Base-by-base conservation (phyloP, 2,888 invertebrate genomes). In the Drosophila multiciliata region DNA sequence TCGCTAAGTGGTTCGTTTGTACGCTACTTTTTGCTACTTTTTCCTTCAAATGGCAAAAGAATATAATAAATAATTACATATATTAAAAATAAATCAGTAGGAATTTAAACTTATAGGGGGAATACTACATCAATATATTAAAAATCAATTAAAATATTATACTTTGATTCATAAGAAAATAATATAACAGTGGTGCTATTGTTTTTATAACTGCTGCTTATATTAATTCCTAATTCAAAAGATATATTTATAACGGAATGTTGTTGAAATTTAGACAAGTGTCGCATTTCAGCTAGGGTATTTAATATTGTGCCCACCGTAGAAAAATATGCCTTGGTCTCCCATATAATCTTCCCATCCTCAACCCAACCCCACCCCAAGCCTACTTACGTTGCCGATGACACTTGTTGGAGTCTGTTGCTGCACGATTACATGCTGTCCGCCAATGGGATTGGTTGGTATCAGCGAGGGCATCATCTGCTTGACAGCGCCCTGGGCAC, bases 401-500 rank as follows among this genome's bases (percentile, higher is more conserved):
- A 93, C 90, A 72, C 91, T 91, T 26, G 85, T 80, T 61, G 91
- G 91, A 36, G 89, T 90, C 68, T 91, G 92, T 49, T 91, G 92
- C 59, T 92, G 92, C 1, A 92, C 92, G 50, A 92, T 89, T 50
- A 92, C 90, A 62, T 92, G 92, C 71, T 92, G 92, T 17, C 91
- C 90, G n/a, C 91, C 86, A 36, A 91, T 66, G 70, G 84, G 80
- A 62, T 90, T 92, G 29, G 92, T 92, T 42, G 93, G 93, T 87
- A 93, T 93, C 57, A 93, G 82, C 55, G 93, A 92, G 59, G 93
- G 93, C 78, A 93, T 82, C 67, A 91, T 85, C 55, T 92, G 92
- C 50, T 92, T 91, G 60, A 83, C 89, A 8, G 74, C 23, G 8
- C 45, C 26, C 73, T 85, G 90, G 33, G 86, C 76, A 40, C 87